These are phyloP conservation scores for Hemistola chrysoprasaria DNA, from an alignment of 2,888 invertebrate species.

Conservation along the genomic window DNA sequence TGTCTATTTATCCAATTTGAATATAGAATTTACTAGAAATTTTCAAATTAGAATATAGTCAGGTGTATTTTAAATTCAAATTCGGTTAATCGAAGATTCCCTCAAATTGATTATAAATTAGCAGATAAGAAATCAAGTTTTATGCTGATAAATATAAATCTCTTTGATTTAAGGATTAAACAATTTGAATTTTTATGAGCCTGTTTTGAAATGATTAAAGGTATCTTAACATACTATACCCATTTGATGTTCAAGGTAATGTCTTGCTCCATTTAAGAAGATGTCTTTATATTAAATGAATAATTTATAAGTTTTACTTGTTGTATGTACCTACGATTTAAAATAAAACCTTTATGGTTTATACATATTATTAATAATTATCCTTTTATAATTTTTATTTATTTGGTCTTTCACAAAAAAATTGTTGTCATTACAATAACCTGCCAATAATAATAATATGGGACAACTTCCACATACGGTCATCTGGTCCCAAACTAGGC, in stretches of 20 bases:
- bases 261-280: conserved; percentile 9
- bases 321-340: too few relatives aligned
- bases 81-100: conserved; percentile 9
- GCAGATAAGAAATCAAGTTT: conserved; percentile 2
- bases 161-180: conserved; percentile 5
- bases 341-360: too few relatives aligned
- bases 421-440: too few relatives aligned
- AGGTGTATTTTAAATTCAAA: conserved; percentile 10
- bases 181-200: conserved; percentile 9
- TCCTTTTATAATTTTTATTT: too few relatives aligned
- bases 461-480: too few relatives aligned
- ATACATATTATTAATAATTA: too few relatives aligned
- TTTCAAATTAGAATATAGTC: conserved; percentile 3
- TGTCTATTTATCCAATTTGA: too few relatives aligned
- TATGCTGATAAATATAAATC: conserved; percentile 3
- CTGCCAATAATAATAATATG: too few relatives aligned
- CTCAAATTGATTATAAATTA: conserved; percentile 4
- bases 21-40: conserved; percentile 4
- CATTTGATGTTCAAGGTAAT: conserved; percentile 8
- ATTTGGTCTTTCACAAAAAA: too few relatives aligned
- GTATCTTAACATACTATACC: neutral
- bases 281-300: conserved; percentile 2
- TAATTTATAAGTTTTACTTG: conserved; percentile 6
- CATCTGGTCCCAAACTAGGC: too few relatives aligned
- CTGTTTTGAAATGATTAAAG: neutral